Conservation (phyloP, 2,797 vertebrate species). For the Pygocentrus nattereri region DNA sequence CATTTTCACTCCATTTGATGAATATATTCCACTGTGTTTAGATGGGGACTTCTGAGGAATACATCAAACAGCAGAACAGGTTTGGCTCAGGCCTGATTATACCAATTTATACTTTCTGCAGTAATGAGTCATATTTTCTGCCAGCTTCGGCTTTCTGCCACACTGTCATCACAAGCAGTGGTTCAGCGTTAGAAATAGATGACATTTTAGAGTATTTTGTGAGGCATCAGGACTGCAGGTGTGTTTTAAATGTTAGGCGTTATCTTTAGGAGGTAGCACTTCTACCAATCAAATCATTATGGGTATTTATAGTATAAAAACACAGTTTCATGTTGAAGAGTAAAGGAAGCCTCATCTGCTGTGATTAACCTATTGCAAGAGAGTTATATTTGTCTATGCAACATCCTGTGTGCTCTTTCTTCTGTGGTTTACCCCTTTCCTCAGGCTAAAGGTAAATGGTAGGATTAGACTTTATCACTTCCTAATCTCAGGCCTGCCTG, state of each 20-base stretch:
- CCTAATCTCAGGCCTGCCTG: background rate
- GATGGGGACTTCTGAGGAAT: background rate
- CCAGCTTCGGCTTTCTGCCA: background rate
- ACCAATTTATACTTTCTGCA: conserved; percentile 30
- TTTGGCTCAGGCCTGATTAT: conserved; percentile 34
- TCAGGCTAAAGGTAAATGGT: background rate
- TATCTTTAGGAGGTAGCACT: background rate
- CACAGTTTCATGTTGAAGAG: conserved; percentile 10
- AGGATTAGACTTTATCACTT: background rate
- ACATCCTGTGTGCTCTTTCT: background rate
- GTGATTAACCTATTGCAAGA: background rate
- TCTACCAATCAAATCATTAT: conserved; percentile 20
- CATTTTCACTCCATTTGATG: conserved; percentile 9
- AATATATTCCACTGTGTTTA: conserved; percentile 4
- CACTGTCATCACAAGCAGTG: background rate
- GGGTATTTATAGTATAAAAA: conserved; percentile 16
- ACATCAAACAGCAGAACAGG: conserved; percentile 24
- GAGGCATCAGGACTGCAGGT: background rate
- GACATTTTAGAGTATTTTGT: conserved; percentile 19
- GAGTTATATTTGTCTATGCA: conserved; percentile 7
- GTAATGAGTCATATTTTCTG: conserved; percentile 20
- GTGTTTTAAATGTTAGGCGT: background rate
- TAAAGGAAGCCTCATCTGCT: conserved; percentile 13
- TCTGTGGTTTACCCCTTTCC: background rate
- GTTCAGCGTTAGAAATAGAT: background rate